Evolutionary conservation across 2,113 vertebrate genomes (phyloP).

Genomic region (Callopanchax toddi): DNA sequence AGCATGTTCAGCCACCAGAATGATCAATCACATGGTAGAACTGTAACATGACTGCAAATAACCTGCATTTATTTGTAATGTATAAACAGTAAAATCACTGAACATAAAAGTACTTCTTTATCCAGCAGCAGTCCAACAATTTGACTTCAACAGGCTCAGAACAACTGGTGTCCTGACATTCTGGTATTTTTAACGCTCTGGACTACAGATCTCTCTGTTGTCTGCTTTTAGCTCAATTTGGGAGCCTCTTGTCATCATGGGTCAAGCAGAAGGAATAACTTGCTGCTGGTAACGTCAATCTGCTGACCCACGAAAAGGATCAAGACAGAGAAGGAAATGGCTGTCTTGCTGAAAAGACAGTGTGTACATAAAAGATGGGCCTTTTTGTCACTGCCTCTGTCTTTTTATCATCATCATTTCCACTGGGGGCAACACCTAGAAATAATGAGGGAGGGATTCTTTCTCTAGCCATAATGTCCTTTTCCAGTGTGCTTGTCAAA

Average conservation of each 20-base stretch:
- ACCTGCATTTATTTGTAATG: too few relatives aligned
- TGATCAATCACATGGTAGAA: too few relatives aligned
- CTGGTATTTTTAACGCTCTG: conserved; percentile 33
- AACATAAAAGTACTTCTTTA: not conserved
- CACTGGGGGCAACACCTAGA: not conserved
- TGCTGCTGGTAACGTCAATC: conserved; percentile 69
- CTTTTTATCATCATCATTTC: conserved; percentile 36
- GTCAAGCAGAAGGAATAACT: conserved; percentile 69
- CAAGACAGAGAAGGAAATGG: conserved; percentile 66
- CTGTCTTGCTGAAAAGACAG: conserved; percentile 47
- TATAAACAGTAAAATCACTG: not conserved
- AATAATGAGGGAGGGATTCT: too few relatives aligned
- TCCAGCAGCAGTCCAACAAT: not conserved
- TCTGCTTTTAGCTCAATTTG: conserved; percentile 26
- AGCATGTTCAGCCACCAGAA: too few relatives aligned
- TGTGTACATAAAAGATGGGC: conserved; percentile 43
- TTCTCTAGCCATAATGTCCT: too few relatives aligned
- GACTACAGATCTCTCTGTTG: conserved; percentile 31
- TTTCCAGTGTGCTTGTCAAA: too few relatives aligned
- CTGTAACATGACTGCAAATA: too few relatives aligned
- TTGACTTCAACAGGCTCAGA: conserved; percentile 53
- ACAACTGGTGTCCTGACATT: conserved; percentile 62
- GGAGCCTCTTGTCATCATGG: conserved; percentile 61
- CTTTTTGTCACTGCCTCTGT: conserved; percentile 23
- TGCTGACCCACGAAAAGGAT: conserved; percentile 52